These are phyloP conservation scores for Onychomys arenicola DNA, from an alignment of 2,797 vertebrate genomes.

Conservation along the genomic window DNA sequence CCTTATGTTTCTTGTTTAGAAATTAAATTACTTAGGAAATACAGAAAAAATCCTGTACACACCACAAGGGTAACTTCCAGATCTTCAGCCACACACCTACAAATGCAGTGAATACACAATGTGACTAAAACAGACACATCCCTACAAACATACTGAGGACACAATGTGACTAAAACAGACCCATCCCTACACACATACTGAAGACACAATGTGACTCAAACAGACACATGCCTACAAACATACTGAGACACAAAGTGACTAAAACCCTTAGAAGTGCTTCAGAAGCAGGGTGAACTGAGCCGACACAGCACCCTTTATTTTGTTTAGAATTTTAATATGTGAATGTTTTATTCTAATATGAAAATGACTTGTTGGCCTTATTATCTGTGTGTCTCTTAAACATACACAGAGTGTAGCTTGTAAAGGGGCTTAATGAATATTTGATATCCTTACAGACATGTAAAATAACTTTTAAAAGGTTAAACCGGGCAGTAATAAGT, in stretches of 20 bases:
- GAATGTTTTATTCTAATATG: constrained; percentile 11
- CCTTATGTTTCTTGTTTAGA: background rate
- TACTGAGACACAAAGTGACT: background rate
- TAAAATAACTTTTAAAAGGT: constrained; percentile 55
- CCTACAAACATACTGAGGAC: background rate
- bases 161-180: background rate
- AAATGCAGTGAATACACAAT: constrained; percentile 7
- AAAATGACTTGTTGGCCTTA: constrained; percentile 9
- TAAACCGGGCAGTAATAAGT: constrained; percentile 6
- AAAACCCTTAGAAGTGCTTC: background rate
- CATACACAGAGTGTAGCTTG: background rate
- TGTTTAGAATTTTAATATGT: background rate
- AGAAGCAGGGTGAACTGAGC: background rate
- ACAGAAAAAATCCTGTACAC: background rate
- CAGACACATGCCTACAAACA: background rate
- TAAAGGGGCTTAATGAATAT: constrained; percentile 25
- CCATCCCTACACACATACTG: background rate
- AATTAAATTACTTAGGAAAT: constrained; percentile 15
- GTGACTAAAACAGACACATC: background rate
- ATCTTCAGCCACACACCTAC: background rate
- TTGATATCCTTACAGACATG: background rate
- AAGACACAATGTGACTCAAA: constrained; percentile 9
- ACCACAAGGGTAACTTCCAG: background rate
- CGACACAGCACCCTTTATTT: background rate
- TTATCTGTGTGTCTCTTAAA: background rate